Evolutionary conservation across 2,888 invertebrate genomes (phyloP).

Genomic region (Lycocerus yunnanus): DNA sequence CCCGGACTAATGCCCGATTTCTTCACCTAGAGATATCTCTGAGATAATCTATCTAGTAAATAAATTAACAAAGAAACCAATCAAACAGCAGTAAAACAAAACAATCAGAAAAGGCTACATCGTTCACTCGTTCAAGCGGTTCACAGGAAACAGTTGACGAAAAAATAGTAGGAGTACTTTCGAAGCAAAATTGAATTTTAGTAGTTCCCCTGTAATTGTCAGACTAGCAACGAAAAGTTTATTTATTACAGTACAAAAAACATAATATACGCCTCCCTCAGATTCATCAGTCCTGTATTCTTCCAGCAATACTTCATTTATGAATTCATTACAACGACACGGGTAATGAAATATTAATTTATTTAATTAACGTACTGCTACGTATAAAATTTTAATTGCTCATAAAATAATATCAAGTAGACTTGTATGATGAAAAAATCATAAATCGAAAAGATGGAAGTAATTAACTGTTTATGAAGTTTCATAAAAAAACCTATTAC

Average conservation of each 20-base stretch:
- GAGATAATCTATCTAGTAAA: too few relatives aligned
- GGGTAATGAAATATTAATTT: neutral
- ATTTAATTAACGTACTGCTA: neutral
- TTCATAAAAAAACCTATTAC: neutral
- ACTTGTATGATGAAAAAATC: neutral
- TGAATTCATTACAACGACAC: neutral
- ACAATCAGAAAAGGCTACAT: too few relatives aligned
- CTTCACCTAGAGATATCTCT: too few relatives aligned
- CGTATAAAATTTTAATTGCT: neutral
- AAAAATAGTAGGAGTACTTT: too few relatives aligned
- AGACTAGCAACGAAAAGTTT: too few relatives aligned
- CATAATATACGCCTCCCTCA: neutral
- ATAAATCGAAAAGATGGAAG: neutral
- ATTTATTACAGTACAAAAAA: neutral
- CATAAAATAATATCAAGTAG: neutral
- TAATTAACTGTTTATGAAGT: neutral
- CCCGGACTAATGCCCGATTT: too few relatives aligned
- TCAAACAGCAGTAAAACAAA: too few relatives aligned
- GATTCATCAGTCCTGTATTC: neutral
- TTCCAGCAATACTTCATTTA: neutral
- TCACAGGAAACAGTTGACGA: too few relatives aligned
- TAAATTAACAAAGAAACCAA: too few relatives aligned
- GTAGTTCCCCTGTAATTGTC: too few relatives aligned
- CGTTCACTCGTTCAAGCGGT: too few relatives aligned
- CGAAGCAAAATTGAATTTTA: too few relatives aligned